Percentiles rank a stretch among this genome's conserved stretches.
Conservation (phyloP, 2,888 invertebrate genomes). For the Coelopa pilipes region DNA sequence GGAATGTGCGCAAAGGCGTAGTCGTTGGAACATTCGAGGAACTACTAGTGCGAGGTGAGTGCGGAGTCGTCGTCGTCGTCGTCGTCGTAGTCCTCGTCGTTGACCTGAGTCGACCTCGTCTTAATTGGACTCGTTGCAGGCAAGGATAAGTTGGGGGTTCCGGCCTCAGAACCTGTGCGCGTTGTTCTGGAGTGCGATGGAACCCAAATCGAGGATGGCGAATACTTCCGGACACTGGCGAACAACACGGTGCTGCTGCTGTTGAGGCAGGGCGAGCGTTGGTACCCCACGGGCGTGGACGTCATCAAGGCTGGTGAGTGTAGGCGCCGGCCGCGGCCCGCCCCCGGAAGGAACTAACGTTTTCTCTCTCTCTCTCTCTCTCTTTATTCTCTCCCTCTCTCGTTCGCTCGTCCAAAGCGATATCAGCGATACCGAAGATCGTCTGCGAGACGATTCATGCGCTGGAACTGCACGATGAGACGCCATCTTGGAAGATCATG, state of each 20-base stretch:
- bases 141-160: constrained; percentile 90
- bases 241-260: constrained; percentile 90
- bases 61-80: constrained; percentile 17
- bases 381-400: background rate
- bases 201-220: constrained; percentile 95
- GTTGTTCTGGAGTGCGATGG: constrained; percentile 95
- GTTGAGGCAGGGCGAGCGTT: constrained; percentile 89
- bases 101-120: background rate
- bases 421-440: constrained; percentile 95
- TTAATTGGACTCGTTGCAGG: constrained; percentile 68
- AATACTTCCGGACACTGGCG: constrained; percentile 93
- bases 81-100: too few species aligned
- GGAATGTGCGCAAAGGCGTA: constrained; percentile 92
- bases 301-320: constrained; percentile 90
- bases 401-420: constrained; percentile 71
- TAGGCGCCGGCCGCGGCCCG: too few species aligned
- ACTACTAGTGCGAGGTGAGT: constrained; percentile 81
- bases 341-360: background rate
- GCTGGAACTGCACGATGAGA: constrained; percentile 94
- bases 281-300: constrained; percentile 94
- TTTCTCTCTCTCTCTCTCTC: background rate
- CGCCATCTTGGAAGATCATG: constrained; percentile 98
- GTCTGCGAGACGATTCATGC: constrained; percentile 97
- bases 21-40: constrained; percentile 93
- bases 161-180: constrained; percentile 86